Evolutionary conservation across 2,113 vertebrate species (phyloP), one percentile per base, ranked within the genome.

Genomic region (Ctenodactylus gundi): DNA sequence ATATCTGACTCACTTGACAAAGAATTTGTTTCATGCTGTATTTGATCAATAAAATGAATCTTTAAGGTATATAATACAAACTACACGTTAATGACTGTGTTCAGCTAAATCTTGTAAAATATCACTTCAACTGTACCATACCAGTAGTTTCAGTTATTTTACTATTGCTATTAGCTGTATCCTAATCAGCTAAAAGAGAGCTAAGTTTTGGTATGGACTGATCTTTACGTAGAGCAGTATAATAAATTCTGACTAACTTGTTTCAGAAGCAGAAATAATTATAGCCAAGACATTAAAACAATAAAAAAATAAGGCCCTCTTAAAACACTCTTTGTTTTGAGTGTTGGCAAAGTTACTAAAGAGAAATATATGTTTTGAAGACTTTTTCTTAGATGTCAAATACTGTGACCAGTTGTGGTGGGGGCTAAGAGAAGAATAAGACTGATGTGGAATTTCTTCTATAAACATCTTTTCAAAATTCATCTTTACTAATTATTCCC

Each of bases 211-310:
- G 84, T 88, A 89, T 92, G 89, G 81, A 80, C 83, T 85, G 91
- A 77, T 94, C 90, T 75, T 88, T 92, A 90, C 9, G 13, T 46
- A 96, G 92, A 96, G 87, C 70, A 89, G 4, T 64, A 64, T 76
- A 96, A 97, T 97, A 97, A 98, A 96, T 97, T 97, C 94, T 94
- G 85, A 97, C 77, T 3, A 90, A 94, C 68, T 96, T 85, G 91
- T 96, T 97, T 95, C 93, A 96, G 65, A 97, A 97, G 91, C 87
- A 96, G 87, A 97, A 95, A 73, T 94, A 88, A 91, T 91, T 97
- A 77, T 70, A 96, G 93, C 73, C 93, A 96, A 96, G 85, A 97
- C 95, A 58, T 85, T 94, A 95, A 81, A 93, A 68, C 55, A 51
- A 31, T 11, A 84, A 60, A 89, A 89, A 91, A 95, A 78, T 91